Percentiles rank a stretch among this genome's conserved stretches.
Evolutionary conservation across 2,113 vertebrate species (phyloP).

Genomic region (Microcebus ravelobensis): DNA sequence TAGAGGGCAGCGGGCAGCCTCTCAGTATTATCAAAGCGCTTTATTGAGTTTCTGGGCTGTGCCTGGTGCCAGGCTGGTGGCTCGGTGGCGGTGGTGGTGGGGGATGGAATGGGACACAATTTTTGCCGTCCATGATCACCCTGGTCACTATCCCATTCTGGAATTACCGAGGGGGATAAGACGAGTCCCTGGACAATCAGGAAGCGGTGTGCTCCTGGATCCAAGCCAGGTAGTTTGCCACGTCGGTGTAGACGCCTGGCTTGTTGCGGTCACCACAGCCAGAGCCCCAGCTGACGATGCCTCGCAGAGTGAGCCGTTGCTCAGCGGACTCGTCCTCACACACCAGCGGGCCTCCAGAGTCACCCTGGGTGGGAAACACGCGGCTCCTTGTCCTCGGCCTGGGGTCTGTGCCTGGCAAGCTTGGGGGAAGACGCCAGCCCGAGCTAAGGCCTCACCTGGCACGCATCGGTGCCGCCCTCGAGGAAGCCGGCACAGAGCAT

Average conservation of each 20-base stretch:
- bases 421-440: neutral
- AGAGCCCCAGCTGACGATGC: slow-evolving; percentile 90
- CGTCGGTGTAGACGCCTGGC: slow-evolving; percentile 89
- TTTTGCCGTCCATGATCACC: neutral
- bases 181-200: neutral
- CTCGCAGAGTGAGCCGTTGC: slow-evolving; percentile 80
- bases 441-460: slow-evolving; percentile 75
- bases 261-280: slow-evolving; percentile 87
- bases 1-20: neutral
- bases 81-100: neutral
- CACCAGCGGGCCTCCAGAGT: slow-evolving; percentile 90
- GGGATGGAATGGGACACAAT: neutral
- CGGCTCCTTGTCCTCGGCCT: neutral
- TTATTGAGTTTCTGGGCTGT: slow-evolving; percentile 49
- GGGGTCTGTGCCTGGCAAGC: rapidly evolving
- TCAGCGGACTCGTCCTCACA: slow-evolving; percentile 68
- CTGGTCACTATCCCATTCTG: neutral
- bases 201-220: slow-evolving; percentile 75
- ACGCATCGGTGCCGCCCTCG: slow-evolving; percentile 80
- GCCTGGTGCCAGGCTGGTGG: rapidly evolving
- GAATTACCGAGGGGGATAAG: neutral
- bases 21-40: slow-evolving; percentile 41
- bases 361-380: slow-evolving; percentile 83
- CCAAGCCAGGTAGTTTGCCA: slow-evolving; percentile 85
- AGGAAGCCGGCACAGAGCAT: slow-evolving; percentile 84